Percentiles rank a stretch among this genome's conserved stretches.
phyloP scores from a whole-genome alignment of 2,888 invertebrate genomes.

The Horisme vitalbata region DNA sequence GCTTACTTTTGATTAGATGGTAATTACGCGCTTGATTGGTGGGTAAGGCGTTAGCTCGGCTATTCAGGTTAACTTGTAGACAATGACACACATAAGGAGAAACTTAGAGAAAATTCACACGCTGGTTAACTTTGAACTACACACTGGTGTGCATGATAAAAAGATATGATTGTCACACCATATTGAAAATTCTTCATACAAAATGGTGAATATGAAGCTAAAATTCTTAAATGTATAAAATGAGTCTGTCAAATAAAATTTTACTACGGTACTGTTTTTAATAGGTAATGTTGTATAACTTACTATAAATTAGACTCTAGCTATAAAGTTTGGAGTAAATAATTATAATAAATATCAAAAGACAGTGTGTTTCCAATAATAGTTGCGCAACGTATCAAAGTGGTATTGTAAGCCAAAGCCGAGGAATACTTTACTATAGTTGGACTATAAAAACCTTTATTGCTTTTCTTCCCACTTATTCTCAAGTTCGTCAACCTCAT shows the following conservation, averaged over 20 bases:
- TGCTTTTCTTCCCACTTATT: constrained; percentile 72
- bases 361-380: constrained; percentile 31
- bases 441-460: constrained; percentile 71
- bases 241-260: no score
- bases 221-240: no score
- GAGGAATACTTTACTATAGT: constrained; percentile 51
- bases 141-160: no score
- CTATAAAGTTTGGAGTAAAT: constrained; percentile 12
- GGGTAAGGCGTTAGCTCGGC: constrained; percentile 45
- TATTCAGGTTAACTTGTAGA: constrained; percentile 46
- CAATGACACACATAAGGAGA: constrained; percentile 32
- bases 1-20: constrained; percentile 55
- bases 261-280: no score
- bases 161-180: no score
- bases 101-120: constrained; percentile 25
- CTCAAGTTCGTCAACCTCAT: constrained; percentile 62
- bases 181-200: no score
- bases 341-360: constrained; percentile 31
- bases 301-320: constrained; percentile 5
- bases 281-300: no score
- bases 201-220: no score
- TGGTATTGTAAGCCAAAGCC: constrained; percentile 50
- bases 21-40: constrained; percentile 54
- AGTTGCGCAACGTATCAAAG: constrained; percentile 46
- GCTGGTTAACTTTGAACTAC: constrained; percentile 1